A percentile compares a stretch with the other conserved stretches of the same genome.
These are phyloP conservation scores for Eunapius fragilis DNA, from an alignment of 37 sponge, comb jelly and placozoan genomes.

Conservation along the genomic window DNA sequence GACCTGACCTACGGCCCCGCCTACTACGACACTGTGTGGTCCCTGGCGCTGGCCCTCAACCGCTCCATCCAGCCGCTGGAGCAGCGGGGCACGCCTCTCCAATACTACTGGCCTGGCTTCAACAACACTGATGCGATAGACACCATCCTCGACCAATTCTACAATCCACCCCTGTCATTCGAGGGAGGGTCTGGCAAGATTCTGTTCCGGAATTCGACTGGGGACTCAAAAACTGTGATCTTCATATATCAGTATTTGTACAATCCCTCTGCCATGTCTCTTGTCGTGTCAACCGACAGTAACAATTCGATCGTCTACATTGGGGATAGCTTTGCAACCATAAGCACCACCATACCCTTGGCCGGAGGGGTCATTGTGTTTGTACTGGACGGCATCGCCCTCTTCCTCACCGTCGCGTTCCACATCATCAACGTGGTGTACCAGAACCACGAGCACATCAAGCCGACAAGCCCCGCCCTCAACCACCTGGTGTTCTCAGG, in stretches of 20 bases:
- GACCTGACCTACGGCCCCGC: background rate
- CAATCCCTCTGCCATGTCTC: too few species aligned
- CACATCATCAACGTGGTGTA: conserved; percentile 12
- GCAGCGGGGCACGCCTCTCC: background rate
- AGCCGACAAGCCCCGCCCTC: conserved; percentile 31
- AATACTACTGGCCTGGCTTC: background rate
- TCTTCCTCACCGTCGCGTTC: background rate
- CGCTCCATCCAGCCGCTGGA: background rate
- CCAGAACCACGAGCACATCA: conserved; percentile 17
- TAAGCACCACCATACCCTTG: background rate
- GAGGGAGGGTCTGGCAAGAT: background rate
- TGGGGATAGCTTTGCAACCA: background rate
- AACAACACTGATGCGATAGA: background rate
- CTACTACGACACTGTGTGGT: conserved; percentile 51
- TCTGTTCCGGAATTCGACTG: background rate
- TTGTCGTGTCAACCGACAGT: too few species aligned
- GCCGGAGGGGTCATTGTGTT: background rate
- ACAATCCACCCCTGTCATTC: background rate
- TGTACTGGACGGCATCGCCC: background rate
- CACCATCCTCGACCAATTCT: background rate
- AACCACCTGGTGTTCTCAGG: conserved; percentile 46
- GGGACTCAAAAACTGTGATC: background rate
- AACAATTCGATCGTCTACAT: background rate
- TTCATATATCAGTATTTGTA: background rate
- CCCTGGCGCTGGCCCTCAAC: conserved; percentile 29